Conservation (phyloP, 2,888 invertebrate genomes). For the Drosophila paracracens region DNA sequence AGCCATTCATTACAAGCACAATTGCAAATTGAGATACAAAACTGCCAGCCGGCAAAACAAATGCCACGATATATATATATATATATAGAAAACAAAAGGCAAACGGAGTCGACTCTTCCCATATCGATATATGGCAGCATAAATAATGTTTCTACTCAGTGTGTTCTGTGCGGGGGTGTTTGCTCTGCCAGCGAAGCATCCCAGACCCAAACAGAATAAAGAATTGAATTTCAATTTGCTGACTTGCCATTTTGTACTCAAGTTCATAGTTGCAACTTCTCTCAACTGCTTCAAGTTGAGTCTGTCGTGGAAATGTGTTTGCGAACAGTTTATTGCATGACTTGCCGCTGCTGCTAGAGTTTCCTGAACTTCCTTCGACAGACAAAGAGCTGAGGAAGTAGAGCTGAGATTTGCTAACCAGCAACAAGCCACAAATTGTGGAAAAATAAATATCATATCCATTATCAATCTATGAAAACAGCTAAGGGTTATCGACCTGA, state of each 20-base stretch:
- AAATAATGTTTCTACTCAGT: conserved; percentile 45
- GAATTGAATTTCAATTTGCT: conserved; percentile 68
- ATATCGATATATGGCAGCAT: conserved; percentile 59
- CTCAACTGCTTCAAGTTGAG: conserved; percentile 17
- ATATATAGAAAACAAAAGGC: conserved; percentile 43
- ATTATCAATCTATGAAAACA: background rate
- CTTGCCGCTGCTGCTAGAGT: conserved; percentile 9
- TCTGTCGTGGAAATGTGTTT: conserved; percentile 16
- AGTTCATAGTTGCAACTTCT: conserved; percentile 1
- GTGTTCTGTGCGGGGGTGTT: conserved; percentile 41
- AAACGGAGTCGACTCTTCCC: conserved; percentile 16
- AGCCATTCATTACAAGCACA: conserved; percentile 68
- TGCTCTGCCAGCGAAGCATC: conserved; percentile 35
- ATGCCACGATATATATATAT: conserved; percentile 23
- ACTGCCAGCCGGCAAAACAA: conserved; percentile 39
- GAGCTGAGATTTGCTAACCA: background rate
- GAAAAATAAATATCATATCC: background rate
- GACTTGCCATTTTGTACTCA: conserved; percentile 44
- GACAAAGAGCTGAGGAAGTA: background rate
- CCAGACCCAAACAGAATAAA: conserved; percentile 23
- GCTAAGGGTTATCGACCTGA: background rate
- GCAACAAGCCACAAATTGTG: background rate
- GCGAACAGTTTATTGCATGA: conserved; percentile 19
- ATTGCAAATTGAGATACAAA: conserved; percentile 78
- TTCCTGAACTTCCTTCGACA: conserved; percentile 20